Conservation (phyloP, 2,797 vertebrate genomes). For the Notamacropus eugenii region DNA sequence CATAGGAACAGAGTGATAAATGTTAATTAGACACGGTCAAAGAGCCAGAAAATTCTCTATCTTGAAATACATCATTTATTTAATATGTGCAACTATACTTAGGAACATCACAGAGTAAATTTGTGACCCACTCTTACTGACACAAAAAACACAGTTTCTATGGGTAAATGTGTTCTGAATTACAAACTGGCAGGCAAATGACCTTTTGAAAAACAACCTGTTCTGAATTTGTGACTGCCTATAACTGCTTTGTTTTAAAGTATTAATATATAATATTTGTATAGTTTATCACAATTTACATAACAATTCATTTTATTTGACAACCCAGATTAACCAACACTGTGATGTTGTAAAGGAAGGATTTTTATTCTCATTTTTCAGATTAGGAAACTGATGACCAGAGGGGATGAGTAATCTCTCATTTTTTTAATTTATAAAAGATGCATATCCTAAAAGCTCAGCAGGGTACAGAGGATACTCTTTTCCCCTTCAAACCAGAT, state of each 20-base stretch:
- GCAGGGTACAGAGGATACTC: not conserved
- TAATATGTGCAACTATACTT: not conserved
- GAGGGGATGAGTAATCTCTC: not conserved
- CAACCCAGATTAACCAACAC: not conserved
- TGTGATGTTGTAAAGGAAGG: not conserved
- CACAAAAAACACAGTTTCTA: not conserved
- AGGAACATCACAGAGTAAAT: not conserved
- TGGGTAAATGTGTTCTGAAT: not conserved
- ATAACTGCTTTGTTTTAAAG: not conserved
- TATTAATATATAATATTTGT: not conserved
- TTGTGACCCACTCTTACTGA: not conserved
- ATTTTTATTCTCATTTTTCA: not conserved
- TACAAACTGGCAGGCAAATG: not conserved
- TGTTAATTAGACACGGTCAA: not conserved
- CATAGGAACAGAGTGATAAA: not conserved
- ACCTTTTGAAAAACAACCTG: not conserved
- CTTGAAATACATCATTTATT: not conserved
- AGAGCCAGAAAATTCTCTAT: not conserved
- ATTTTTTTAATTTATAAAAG: not conserved
- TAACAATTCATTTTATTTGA: not conserved
- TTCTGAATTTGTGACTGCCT: not conserved
- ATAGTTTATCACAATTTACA: not conserved
- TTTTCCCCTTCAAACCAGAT: not conserved
- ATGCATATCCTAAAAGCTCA: not conserved
- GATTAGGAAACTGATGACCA: not conserved